These are phyloP conservation scores for Aphodius granarius DNA, from an alignment of 2,888 invertebrate genomes.

Conservation along the genomic window DNA sequence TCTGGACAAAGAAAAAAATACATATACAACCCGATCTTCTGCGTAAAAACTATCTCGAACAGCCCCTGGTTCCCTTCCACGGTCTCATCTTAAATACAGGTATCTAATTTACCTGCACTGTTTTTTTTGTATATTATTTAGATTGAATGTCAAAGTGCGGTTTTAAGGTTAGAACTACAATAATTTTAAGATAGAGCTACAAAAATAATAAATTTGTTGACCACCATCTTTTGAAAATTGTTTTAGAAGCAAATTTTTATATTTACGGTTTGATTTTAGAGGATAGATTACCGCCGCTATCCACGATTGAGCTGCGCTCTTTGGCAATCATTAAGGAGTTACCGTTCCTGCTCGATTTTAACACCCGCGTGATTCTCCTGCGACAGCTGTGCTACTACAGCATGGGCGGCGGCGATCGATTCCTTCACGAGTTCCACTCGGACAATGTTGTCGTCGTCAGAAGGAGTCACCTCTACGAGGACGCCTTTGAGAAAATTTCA, in stretches of 20 bases:
- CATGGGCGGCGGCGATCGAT: slow-evolving; percentile 45
- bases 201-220: neutral
- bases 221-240: neutral
- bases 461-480: slow-evolving; percentile 95
- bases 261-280: slow-evolving; percentile 40
- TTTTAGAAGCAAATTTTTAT: neutral
- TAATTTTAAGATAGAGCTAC: neutral
- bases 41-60: slow-evolving; percentile 50
- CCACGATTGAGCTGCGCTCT: slow-evolving; percentile 84
- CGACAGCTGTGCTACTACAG: slow-evolving; percentile 65
- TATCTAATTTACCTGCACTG: slow-evolving; percentile 28
- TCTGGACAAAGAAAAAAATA: slow-evolving; percentile 52
- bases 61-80: slow-evolving; percentile 47
- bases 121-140: too few relatives aligned
- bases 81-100: slow-evolving; percentile 46
- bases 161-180: neutral
- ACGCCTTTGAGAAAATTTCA: slow-evolving; percentile 93
- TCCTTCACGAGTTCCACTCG: slow-evolving; percentile 48
- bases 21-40: slow-evolving; percentile 50
- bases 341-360: slow-evolving; percentile 93
- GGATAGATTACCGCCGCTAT: slow-evolving; percentile 82
- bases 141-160: too few relatives aligned
- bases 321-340: slow-evolving; percentile 88
- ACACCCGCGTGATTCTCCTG: slow-evolving; percentile 83
- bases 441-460: slow-evolving; percentile 67